Base-by-base conservation (phyloP, 2,888 invertebrate species). In the Chloroclysta siterata region DNA sequence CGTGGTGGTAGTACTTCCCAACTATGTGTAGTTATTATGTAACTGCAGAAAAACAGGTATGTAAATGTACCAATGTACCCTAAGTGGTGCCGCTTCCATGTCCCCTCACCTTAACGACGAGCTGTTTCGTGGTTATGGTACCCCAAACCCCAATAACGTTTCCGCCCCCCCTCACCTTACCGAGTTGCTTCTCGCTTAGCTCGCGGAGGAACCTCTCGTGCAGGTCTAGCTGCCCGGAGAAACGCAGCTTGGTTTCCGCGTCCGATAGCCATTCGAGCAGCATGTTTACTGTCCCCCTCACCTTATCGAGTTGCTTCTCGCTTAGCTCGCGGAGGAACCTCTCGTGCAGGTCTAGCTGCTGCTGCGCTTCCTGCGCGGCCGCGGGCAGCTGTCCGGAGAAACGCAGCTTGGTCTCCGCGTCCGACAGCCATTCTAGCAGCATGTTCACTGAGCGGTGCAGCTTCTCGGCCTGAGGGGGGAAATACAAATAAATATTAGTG, bases 211-310 rank as follows among this genome's bases (percentile, higher is more conserved):
- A 29, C 6, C 29, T 29, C 4, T 4, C 29, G 4, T 29, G 29
- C 4, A 5, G 29, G 29, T 29, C 29, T 4, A 29, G 29, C 6
- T 29, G 29, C n/a, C 98, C 98, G 41, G 98, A 96, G 91, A 98
- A 98, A n/a, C 98, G 94, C 2, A 99, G 93, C 79, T 97, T 97
- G 93, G 97, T 97, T 88, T 99, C 99, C 0, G 98, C 98, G 86
- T 98, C 98, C 11, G 98, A 97, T 39, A 99, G 90, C 99, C 99
- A 99, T 82, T 99, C 98, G 46, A 99, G 95, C 0, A 99, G 94
- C 93, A 97, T 96, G 87, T 99, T 98, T n/a, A 99, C 98, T 0
- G 97, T n/a, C n/a, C n/a, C n/a, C n/a, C n/a, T n/a, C 5, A 72
- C 72, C 89, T 99, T 98, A 79, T 98, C 98, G 0, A 94, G 87